phyloP scores from a whole-genome alignment of 2,113 vertebrate genomes.

The Andinoacara biseriatus region DNA sequence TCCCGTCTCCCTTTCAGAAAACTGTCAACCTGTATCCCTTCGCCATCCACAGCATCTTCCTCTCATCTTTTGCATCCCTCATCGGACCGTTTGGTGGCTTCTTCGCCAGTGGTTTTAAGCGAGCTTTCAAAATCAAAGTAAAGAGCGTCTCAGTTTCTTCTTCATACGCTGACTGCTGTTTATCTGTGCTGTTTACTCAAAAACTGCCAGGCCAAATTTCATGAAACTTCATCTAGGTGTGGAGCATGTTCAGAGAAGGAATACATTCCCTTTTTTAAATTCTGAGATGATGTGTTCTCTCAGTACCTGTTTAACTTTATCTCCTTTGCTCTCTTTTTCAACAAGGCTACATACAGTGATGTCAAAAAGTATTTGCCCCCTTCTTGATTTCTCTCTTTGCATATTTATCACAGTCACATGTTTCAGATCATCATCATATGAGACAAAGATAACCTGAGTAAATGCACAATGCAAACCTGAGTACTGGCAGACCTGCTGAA shows the following conservation, averaged over 20 bases:
- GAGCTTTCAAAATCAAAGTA: constrained; percentile 99
- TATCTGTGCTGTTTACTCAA: not conserved
- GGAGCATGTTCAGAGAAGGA: not conserved
- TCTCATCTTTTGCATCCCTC: constrained; percentile 92
- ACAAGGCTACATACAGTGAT: no score
- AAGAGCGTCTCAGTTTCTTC: not conserved
- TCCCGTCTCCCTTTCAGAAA: constrained; percentile 76
- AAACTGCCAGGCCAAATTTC: not conserved
- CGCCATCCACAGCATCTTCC: constrained; percentile 94
- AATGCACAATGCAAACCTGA: no score
- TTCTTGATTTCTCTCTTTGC: no score
- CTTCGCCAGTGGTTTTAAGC: constrained; percentile 98
- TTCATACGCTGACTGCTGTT: not conserved
- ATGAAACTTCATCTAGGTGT: not conserved
- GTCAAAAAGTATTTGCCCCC: no score
- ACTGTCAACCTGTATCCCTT: constrained; percentile 93
- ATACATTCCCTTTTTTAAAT: not conserved
- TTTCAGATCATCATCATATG: no score
- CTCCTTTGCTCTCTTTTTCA: not conserved
- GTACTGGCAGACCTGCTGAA: no score
- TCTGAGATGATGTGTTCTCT: not conserved
- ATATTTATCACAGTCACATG: no score
- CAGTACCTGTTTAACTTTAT: rapidly evolving
- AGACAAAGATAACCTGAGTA: no score
- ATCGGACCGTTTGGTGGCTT: constrained; percentile 99